Evolutionary conservation across 2,888 invertebrate genomes (phyloP), one percentile per base, ranked within the genome.

Genomic region (Blastobasis adustella): DNA sequence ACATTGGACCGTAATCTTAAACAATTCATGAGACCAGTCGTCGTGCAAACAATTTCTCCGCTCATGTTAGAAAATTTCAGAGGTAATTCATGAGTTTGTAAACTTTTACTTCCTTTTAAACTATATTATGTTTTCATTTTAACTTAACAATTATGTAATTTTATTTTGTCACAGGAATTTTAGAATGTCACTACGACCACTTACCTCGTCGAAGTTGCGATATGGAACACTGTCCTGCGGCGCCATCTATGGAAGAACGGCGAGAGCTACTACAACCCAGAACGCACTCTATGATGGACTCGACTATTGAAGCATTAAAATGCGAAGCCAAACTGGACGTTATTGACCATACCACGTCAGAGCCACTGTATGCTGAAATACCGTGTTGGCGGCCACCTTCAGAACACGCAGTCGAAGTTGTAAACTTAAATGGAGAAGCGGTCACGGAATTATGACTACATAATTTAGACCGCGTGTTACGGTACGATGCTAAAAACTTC

Each of bases 281-380:
- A 53, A 71, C 76, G 38, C 58, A 65, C 52, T 79, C 77, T 36
- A 69, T 82, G 1, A 76, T 81, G 0, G 87, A 89, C 45, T 81
- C 80, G 1, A 71, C 84, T 0, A 86, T 89, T 51, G 86, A 87
- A 61, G 76, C 87, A 1, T 54, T 88, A 53, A 88, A 87, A 65
- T 79, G 86, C 49, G 89, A 89, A 74, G 85, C 83, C 0, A 78
- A 78, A 62, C 60, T 82, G 8, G 86, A 88, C 58, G 70, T 79
- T 36, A 74, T 87, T 54, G 85, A 87, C 58, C 71, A 66, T 37
- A 76, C 80, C 1, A 84, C 79, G 39, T 75, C 81, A 4, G 92
- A 93, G 67, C 93, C 92, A 48, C 74, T 93, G 37, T 93, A 93
- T 64, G 93, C 92, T 55, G 93, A 93, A 78, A 93, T 93, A 55